phyloP scores from a whole-genome alignment of 2,888 invertebrate genomes.

The Monopis laevigella region DNA sequence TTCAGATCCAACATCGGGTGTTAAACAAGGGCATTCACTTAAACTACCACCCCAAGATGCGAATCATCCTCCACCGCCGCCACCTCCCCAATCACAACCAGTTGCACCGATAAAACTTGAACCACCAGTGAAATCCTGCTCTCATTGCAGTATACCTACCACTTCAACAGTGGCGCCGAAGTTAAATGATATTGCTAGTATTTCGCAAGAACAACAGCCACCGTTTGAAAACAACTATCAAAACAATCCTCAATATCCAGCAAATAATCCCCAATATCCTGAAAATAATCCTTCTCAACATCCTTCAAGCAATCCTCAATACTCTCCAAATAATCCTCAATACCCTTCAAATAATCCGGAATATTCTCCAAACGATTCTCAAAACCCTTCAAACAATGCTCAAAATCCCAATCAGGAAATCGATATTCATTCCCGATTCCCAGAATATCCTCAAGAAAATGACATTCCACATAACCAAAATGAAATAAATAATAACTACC shows the following conservation, averaged over 20 bases:
- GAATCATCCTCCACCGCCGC: slow-evolving; percentile 21
- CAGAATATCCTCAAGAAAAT: neutral
- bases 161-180: slow-evolving; percentile 43
- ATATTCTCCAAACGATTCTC: neutral
- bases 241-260: neutral
- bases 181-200: slow-evolving; percentile 17
- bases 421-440: too few relatives aligned
- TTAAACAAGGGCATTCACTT: slow-evolving; percentile 41
- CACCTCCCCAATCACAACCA: slow-evolving; percentile 22
- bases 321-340: slow-evolving; percentile 1
- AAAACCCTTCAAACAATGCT: slow-evolving; percentile 9
- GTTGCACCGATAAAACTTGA: slow-evolving; percentile 34
- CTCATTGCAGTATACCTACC: slow-evolving; percentile 67
- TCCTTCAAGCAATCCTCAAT: neutral
- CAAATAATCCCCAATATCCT: slow-evolving; percentile 15
- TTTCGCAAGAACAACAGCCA: slow-evolving; percentile 20
- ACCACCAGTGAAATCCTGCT: slow-evolving; percentile 61
- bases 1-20: slow-evolving; percentile 33
- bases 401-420: slow-evolving; percentile 13
- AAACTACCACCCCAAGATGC: slow-evolving; percentile 24
- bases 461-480: neutral
- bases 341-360: slow-evolving; percentile 2
- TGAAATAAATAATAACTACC: neutral
- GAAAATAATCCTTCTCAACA: slow-evolving; percentile 15
- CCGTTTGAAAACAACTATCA: slow-evolving; percentile 6